Evolutionary conservation across 2,113 vertebrate species (phyloP), one percentile per base, ranked within the genome.

Genomic region (Plotosus lineatus): DNA sequence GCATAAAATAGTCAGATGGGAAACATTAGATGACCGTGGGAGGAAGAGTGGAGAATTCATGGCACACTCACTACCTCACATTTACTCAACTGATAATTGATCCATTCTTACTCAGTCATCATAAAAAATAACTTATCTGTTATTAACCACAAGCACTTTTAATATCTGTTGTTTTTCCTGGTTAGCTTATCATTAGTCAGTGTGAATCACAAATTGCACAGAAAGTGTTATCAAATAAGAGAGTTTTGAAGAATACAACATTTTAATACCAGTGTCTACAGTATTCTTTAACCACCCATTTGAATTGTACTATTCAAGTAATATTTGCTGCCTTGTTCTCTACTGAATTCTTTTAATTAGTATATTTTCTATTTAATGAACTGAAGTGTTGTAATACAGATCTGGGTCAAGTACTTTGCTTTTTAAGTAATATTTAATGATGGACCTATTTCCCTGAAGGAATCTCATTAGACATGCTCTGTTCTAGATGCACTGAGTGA

Each of bases 371-470:
- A 33, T 51, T 36, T 3, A 23, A 50, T 53, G 19, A 53, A 73
- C 5, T 33, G 3, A 31, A 53, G 71, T 23, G 26, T 19, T 23
- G 0, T 53, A 48, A 71, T 31, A 48, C 7, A 71, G 72, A 55
- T 12, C 72, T 85, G 58, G 87, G 82, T 85, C 86, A 88, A 77
- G 83, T 19, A 28, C 73, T 69, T 86, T 86, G 82, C 71, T 90
- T 83, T 86, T 65, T 55, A 44, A 66, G 81, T 84, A 83, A 89
- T 88, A 85, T 72, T 85, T 83, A 83, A 80, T 40, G 12, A 82
- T 80, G 77, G 77, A 83, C 44, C 63, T 71, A 71, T 81, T 60
- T 60, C 82, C 53, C 83, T 87, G 72, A 80, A 2, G 33, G 6
- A 9, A 4, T 69, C 85, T 78, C 83, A 83, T 68, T 21, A 53